Evolutionary conservation across 2,797 vertebrate species (phyloP).

Genomic region (Premnoplex brunnescens): DNA sequence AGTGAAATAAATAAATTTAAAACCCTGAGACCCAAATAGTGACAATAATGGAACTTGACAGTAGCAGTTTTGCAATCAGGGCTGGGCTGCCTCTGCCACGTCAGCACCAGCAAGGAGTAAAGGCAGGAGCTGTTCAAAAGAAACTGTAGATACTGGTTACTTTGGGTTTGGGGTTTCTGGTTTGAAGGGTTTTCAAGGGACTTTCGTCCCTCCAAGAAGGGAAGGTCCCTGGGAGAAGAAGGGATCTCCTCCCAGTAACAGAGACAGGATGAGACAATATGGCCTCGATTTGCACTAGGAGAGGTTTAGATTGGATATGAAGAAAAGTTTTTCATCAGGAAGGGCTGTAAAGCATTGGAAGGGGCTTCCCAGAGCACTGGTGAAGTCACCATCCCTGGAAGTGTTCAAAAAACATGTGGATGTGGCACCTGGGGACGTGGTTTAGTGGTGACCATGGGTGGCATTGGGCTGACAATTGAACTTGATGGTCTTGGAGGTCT

Average conservation of each 20-base stretch:
- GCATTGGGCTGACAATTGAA: background rate
- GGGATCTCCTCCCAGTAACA: background rate
- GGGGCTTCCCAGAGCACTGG: background rate
- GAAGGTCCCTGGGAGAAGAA: background rate
- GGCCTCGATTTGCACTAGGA: background rate
- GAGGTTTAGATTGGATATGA: background rate
- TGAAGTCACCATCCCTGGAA: background rate
- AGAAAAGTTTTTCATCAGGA: background rate
- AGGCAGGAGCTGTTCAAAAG: background rate
- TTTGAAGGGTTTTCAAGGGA: background rate
- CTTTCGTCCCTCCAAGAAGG: no score
- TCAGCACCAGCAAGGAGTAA: background rate
- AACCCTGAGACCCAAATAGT: background rate
- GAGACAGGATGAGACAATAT: background rate
- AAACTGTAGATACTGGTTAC: background rate
- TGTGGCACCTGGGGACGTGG: background rate
- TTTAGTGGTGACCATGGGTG: background rate
- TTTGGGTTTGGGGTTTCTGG: background rate
- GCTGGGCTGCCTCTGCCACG: background rate
- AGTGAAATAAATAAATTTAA: background rate
- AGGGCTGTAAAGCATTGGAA: background rate
- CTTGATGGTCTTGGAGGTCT: background rate
- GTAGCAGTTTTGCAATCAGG: background rate
- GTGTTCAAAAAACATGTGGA: accelerated
- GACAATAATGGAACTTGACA: background rate